Evolutionary conservation across 2,113 vertebrate genomes (phyloP).

Genomic region (Zosterops hypoxanthus): DNA sequence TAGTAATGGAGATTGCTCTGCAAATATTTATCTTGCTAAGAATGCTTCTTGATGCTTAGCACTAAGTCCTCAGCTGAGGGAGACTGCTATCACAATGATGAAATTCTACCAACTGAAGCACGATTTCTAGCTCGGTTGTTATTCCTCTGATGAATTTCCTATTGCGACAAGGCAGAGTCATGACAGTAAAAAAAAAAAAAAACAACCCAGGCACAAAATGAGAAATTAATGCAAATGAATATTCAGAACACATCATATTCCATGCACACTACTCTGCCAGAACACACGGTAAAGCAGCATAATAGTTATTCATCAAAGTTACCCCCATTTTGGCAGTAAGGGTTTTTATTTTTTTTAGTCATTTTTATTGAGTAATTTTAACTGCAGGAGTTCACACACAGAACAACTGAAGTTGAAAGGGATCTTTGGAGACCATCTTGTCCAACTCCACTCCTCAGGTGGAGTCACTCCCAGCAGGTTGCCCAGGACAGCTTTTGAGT

Average conservation of each 20-base stretch:
- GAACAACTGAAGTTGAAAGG: background rate
- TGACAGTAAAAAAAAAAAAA: background rate
- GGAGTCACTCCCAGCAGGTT: background rate
- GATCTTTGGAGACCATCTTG: background rate
- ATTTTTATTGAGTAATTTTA: background rate
- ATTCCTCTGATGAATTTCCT: background rate
- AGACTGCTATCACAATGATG: background rate
- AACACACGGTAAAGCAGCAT: background rate
- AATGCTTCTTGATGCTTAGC: background rate
- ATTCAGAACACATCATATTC: background rate
- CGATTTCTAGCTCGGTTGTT: background rate
- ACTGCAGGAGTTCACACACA: background rate
- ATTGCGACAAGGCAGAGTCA: background rate
- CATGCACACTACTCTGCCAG: background rate
- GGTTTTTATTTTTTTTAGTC: background rate
- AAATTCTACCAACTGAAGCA: background rate
- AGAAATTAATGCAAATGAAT: background rate
- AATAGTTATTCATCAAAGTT: background rate
- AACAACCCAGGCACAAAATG: background rate
- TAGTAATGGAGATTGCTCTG: background rate
- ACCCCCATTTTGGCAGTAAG: background rate
- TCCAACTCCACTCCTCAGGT: background rate
- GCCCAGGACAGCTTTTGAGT: background rate
- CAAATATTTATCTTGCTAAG: slow-evolving; percentile 16
- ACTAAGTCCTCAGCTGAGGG: background rate